phyloP scores from a whole-genome alignment of 2,888 invertebrate genomes.

The Dicyrtoma fusca region DNA sequence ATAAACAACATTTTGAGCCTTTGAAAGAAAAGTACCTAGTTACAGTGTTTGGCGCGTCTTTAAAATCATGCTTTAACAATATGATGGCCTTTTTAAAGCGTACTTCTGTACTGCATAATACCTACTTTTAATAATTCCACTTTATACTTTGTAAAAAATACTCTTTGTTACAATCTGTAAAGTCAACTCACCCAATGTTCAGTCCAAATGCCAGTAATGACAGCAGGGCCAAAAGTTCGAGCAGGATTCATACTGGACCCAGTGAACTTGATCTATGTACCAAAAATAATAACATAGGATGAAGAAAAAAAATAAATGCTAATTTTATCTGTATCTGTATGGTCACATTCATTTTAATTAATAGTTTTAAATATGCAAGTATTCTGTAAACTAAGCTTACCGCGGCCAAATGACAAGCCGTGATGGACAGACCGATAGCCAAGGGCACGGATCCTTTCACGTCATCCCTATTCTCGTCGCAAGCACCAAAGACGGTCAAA shows the following conservation, averaged over 20 bases:
- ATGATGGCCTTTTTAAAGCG: background rate
- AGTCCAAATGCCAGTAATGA: slow-evolving; percentile 47
- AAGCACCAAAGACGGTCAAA: slow-evolving; percentile 84
- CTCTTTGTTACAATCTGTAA: background rate
- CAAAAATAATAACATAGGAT: slow-evolving; percentile 1
- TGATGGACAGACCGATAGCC: slow-evolving; percentile 85
- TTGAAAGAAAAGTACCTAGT: too few species aligned
- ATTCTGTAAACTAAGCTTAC: slow-evolving; percentile 67
- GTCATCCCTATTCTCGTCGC: slow-evolving; percentile 78
- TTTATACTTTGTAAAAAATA: background rate
- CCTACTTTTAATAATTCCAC: background rate
- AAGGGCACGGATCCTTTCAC: slow-evolving; percentile 80
- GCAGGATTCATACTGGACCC: slow-evolving; percentile 55
- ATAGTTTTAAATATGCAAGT: background rate
- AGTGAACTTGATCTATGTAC: slow-evolving; percentile 52
- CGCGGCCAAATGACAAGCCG: slow-evolving; percentile 81
- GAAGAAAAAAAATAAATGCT: slow-evolving; percentile 3
- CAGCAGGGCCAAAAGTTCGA: slow-evolving; percentile 54
- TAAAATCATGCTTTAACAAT: background rate
- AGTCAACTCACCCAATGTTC: slow-evolving; percentile 54
- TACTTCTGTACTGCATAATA: background rate
- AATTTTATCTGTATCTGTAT: background rate
- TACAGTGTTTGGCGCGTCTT: too few species aligned
- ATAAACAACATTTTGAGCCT: too few species aligned
- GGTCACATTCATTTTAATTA: too few species aligned